phyloP scores from a whole-genome alignment of 2,113 vertebrate genomes.

The Agelaius tricolor region DNA sequence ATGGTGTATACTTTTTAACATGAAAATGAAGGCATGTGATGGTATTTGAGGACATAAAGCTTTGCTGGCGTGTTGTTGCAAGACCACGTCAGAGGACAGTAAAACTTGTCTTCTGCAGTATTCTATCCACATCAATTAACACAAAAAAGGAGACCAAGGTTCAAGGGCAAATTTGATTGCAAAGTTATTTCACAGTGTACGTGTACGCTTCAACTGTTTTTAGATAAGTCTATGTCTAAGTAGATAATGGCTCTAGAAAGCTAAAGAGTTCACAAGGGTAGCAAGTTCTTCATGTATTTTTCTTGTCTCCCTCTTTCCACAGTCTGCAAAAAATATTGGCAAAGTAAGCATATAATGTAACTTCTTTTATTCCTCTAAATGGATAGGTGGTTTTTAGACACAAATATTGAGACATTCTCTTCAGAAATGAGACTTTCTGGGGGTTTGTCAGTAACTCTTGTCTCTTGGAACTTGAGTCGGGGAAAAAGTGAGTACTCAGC shows the following conservation, averaged over 20 bases:
- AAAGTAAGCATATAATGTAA: neutral
- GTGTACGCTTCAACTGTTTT: neutral
- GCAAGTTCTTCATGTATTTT: neutral
- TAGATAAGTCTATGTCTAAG: neutral
- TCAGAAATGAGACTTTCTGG: neutral
- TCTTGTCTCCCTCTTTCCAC: neutral
- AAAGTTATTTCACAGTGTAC: neutral
- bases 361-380: neutral
- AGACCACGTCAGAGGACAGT: neutral
- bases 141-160: neutral
- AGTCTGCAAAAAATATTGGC: neutral
- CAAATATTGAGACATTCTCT: neutral
- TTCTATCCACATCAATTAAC: neutral
- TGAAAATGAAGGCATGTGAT: neutral
- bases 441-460: neutral
- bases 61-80: neutral
- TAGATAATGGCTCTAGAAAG: neutral
- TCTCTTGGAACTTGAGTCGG: neutral
- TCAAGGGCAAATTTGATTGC: neutral
- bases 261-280: neutral
- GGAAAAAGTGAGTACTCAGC: neutral
- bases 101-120: neutral
- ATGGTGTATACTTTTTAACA: accelerated
- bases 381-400: neutral
- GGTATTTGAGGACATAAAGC: neutral